Conservation (phyloP, 2,797 vertebrate genomes). For the Falco berigora region DNA sequence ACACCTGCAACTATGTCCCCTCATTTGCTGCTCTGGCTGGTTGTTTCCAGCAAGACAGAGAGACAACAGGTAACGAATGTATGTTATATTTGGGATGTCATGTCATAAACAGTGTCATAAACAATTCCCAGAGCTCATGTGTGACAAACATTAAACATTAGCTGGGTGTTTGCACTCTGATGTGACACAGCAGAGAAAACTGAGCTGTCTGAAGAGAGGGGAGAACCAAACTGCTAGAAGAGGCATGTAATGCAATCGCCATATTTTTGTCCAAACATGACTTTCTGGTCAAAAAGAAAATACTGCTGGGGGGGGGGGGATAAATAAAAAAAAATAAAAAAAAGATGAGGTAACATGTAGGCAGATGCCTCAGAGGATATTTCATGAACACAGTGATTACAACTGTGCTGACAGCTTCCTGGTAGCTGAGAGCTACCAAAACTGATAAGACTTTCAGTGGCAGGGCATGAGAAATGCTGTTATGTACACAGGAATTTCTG, state of each 20-base stretch:
- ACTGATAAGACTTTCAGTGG: not conserved
- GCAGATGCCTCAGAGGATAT: not conserved
- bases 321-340: not conserved
- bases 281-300: not conserved
- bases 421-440: not conserved
- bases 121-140: not conserved
- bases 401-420: slow-evolving; percentile 37
- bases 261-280: not conserved
- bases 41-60: rapidly evolving
- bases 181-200: not conserved
- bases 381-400: not conserved
- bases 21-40: not conserved
- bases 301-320: not conserved
- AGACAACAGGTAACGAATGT: not conserved
- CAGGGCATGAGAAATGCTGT: not conserved
- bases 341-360: not conserved
- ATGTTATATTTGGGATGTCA: not conserved
- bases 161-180: rapidly evolving
- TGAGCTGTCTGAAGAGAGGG: not conserved
- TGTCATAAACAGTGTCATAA: not conserved
- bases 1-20: rapidly evolving
- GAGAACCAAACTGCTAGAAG: not conserved
- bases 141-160: not conserved
- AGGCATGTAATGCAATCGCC: not conserved
- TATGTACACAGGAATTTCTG: not conserved